Base-by-base conservation (phyloP, 2,797 vertebrate genomes). In the Mycteria americana region DNA sequence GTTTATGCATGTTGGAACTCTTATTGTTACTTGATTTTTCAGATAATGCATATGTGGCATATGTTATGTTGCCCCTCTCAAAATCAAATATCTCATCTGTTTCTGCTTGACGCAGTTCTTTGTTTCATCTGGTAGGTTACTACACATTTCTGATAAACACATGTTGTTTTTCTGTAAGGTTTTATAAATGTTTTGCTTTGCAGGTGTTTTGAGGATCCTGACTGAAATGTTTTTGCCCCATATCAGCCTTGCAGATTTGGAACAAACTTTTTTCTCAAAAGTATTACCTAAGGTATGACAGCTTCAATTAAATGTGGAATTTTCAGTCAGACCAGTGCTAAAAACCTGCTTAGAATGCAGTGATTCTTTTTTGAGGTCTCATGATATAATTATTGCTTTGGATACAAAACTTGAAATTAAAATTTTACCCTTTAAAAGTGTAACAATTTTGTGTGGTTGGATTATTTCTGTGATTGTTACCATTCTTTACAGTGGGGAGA, bases 171-270 rank as follows among this genome's bases (percentile, higher is more conserved):
- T 62, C 81, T 76, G 13, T 65, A 82, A 92, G 3, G 30, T 56
- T 79, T 53, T 69, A 69, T 37, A 72, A 48, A 72, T 91, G 12
- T 89, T 96, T 97, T 95, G 30, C 76, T 95, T 97, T 92, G 41
- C 96, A 99, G 99, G 98, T 97, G 97, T 99, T 92, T 96, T 99
- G 93, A 99, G 98, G 97, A 98, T 99, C 82, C 98, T 99, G 75
- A 98, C 98, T 70, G 98, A 99, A 93, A 98, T 98, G 98, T 99
- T 99, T 98, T 98, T 99, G 74, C 99, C 99, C 37, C 99, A 99
- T 91, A 98, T 99, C 79, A 97, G 96, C 92, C 94, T 99, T 31
- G 89, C 98, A 95, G 98, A 99, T 50, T 64, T 99, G 84, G 99
- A 99, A 92, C 94, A 97, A 37, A 97, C 97, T 35, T 99, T 99